Conservation (phyloP, 53 echinoderm and acorn worm species). For the Antedon mediterranea region DNA sequence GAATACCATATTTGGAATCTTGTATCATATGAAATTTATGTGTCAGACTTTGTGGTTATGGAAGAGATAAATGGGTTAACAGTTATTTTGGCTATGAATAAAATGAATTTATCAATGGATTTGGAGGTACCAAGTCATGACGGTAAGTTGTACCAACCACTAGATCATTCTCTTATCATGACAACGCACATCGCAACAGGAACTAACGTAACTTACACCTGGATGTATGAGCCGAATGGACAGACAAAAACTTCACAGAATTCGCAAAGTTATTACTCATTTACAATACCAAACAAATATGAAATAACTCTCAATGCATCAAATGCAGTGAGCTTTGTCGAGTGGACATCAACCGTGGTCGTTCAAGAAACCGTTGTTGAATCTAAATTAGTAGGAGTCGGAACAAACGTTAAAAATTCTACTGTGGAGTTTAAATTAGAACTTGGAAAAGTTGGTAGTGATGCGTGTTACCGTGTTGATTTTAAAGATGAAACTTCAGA, state of each 20-base stretch:
- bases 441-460: conserved; percentile 71
- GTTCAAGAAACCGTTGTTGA: conserved; percentile 43
- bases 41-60: background rate
- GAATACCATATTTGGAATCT: background rate
- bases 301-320: conserved; percentile 49
- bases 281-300: conserved; percentile 42
- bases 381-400: conserved; percentile 41
- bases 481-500: conserved; percentile 63
- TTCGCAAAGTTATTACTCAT: conserved; percentile 45
- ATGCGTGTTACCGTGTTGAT: conserved; percentile 68
- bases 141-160: background rate
- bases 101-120: background rate
- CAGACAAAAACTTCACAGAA: conserved; percentile 5
- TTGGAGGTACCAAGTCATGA: background rate
- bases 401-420: conserved; percentile 51
- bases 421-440: conserved; percentile 66
- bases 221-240: background rate
- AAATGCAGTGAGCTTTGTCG: conserved; percentile 56
- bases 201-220: background rate
- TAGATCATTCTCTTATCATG: background rate
- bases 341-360: conserved; percentile 35
- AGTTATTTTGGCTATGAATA: background rate
- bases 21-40: background rate
- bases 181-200: background rate
- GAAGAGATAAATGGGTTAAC: background rate